Conservation (phyloP, 1,140 invertebrate species). For the Camponotus floridanus region DNA sequence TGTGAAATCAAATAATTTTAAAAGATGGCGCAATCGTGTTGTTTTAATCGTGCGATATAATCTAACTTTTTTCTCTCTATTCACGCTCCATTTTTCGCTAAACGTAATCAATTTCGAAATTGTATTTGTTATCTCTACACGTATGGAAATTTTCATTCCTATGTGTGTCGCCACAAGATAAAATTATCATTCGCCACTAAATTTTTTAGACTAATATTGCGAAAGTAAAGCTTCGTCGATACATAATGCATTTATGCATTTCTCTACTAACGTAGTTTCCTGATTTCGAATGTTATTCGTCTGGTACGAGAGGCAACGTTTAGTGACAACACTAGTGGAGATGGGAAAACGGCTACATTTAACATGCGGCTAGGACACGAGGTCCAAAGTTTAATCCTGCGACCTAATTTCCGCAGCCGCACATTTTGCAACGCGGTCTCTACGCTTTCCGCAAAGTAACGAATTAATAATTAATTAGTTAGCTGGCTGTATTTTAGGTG, state of each 20-base stretch:
- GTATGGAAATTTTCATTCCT: neutral
- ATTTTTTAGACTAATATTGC: neutral
- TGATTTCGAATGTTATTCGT: slow-evolving; percentile 48
- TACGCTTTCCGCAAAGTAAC: slow-evolving; percentile 14
- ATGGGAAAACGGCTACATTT: slow-evolving; percentile 24
- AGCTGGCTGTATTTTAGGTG: neutral
- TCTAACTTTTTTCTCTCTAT: neutral
- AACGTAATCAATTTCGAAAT: neutral
- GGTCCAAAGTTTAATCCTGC: slow-evolving; percentile 41
- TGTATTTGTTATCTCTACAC: neutral
- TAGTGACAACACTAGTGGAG: slow-evolving; percentile 18
- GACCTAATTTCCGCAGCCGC: slow-evolving; percentile 34
- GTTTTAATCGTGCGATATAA: neutral
- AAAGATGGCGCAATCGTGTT: neutral
- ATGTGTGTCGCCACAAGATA: neutral
- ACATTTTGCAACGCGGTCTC: slow-evolving; percentile 16
- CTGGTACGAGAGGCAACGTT: slow-evolving; percentile 4
- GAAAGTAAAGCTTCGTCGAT: neutral
- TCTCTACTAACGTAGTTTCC: neutral
- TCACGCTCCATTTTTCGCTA: neutral
- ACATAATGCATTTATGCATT: neutral
- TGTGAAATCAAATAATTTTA: neutral
- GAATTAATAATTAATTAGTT: slow-evolving; percentile 43
- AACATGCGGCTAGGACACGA: slow-evolving; percentile 40
- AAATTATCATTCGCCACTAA: neutral